Conservation (phyloP, 2,113 vertebrate species). For the Myrmecobius fasciatus region DNA sequence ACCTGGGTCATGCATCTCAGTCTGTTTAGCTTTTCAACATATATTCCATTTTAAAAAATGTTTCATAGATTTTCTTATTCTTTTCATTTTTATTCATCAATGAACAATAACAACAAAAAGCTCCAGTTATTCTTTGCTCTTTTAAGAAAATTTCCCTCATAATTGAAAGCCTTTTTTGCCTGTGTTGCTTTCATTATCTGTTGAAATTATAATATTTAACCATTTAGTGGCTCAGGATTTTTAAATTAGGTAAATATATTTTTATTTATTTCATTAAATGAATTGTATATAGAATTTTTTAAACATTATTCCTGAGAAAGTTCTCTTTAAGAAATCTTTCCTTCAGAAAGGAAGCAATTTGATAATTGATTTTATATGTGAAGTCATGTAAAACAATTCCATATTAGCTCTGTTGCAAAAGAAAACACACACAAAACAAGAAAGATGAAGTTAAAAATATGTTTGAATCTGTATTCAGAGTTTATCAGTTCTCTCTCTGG, state of each 20-base stretch:
- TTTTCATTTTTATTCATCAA: neutral
- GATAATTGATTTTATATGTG: neutral
- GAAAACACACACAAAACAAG: no score
- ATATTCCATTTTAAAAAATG: neutral
- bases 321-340: no score
- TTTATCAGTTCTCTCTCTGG: neutral
- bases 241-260: neutral
- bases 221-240: neutral
- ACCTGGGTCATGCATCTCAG: neutral
- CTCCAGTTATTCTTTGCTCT: neutral
- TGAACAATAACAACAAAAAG: neutral
- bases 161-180: neutral
- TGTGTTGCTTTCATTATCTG: neutral
- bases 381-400: neutral
- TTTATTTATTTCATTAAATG: neutral
- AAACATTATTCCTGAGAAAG: neutral
- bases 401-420: no score
- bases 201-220: neutral
- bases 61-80: neutral
- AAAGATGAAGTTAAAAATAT: neutral
- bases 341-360: neutral
- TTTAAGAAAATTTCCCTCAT: neutral
- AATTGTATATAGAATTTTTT: neutral
- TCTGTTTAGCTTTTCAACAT: neutral
- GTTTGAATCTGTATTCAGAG: neutral